Base-by-base conservation (phyloP, 1,140 invertebrate species). In the Palaemon carinicauda region DNA sequence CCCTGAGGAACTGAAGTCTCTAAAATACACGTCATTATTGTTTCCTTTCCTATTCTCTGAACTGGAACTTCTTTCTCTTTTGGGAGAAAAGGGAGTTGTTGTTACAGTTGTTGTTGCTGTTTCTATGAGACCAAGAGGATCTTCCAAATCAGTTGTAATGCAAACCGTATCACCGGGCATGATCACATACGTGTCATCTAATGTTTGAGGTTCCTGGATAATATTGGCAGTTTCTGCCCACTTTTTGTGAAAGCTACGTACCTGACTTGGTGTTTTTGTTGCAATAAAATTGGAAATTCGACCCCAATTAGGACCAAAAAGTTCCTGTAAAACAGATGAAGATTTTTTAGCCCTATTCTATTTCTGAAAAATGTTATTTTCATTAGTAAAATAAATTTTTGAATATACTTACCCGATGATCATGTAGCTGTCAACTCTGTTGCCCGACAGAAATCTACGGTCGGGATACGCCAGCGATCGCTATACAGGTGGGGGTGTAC, bases 201-300 rank as follows among this genome's bases (percentile, higher is more conserved):
- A 73, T 29, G 29, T 77, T 0, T 84, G 78, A 10, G 87, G 65
- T 50, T 88, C 87, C 7, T 83, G 82, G 52, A 88, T 82, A 56
- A 88, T 69, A 77, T 74, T 88, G 14, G 51, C 65, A 12, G 73
- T 84, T 24, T 88, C 81, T 24, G 56, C 65, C 87, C 87, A 88
- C 65, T 88, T 80, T 54, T 88, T 88, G 82, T 88, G 78, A 69
- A 73, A 85, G 31, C 81, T 80, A 15, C 82, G 60, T 15, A 88
- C 87, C 52, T 88, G 87, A 17, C 78, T 71, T 19, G 82, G 52
- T n/a, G 87, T 74, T 33, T 88, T 88, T 0, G 87, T 81, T 41
- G 82, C 78, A 50, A 88, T 88, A 52, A 88, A 88, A 21, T 80
- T 88, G 52, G 87, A 84, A 19, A 88, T 74, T 75, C 75, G 56